Conservation (phyloP, 2,113 vertebrate genomes). For the Trochalopteron elliotii region DNA sequence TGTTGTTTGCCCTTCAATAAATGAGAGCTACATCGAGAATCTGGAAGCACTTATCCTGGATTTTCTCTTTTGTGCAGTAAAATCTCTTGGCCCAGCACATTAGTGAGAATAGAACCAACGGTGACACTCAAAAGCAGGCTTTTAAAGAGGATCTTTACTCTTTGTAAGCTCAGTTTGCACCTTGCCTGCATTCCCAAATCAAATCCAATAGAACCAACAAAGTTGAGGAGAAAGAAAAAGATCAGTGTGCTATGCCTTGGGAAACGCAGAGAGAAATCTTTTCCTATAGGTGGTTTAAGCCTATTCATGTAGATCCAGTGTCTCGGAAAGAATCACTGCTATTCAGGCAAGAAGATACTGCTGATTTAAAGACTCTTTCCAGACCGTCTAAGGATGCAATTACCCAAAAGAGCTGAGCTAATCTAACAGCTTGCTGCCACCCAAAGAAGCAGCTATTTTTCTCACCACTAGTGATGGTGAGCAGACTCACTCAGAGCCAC, state of each 20-base stretch:
- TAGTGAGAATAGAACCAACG: not conserved
- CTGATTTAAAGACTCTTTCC: slow-evolving; percentile 11
- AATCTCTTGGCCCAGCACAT: not conserved
- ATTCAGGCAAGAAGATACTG: not conserved
- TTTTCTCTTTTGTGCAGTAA: slow-evolving; percentile 5
- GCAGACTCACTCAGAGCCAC: not conserved
- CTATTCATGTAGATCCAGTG: not conserved
- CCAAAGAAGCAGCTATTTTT: not conserved
- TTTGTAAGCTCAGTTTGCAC: not conserved
- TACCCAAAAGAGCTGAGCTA: not conserved
- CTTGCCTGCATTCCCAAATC: not conserved
- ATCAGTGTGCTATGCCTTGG: not conserved
- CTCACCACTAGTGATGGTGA: not conserved
- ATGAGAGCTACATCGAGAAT: not conserved
- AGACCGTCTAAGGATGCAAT: not conserved
- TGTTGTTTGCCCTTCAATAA: not conserved
- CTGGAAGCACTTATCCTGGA: not conserved
- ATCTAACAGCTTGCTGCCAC: not conserved
- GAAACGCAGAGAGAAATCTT: not conserved
- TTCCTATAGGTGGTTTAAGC: slow-evolving; percentile 21
- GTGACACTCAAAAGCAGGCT: not conserved
- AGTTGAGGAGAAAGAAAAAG: not conserved
- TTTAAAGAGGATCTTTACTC: not conserved
- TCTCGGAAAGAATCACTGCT: slow-evolving; percentile 5
- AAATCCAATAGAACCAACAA: not conserved